A percentile compares a stretch with the other conserved stretches of the same genome.
These are phyloP conservation scores for Lutjanus campechanus DNA, from an alignment of 2,797 vertebrate species.

Conservation along the genomic window DNA sequence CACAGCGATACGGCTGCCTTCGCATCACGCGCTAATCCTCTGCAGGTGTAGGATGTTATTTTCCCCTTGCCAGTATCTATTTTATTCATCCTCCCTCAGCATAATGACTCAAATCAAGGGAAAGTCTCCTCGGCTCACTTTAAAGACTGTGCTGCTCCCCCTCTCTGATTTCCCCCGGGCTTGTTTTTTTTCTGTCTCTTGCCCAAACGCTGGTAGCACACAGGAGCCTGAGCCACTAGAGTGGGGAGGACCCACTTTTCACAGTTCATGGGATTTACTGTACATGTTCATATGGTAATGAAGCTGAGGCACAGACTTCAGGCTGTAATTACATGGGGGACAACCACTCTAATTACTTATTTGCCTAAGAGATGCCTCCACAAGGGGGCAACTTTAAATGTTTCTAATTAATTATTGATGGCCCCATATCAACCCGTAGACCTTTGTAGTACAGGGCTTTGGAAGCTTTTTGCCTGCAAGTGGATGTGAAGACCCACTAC, in stretches of 20 bases:
- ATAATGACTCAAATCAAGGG: conserved; percentile 45
- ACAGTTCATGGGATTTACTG: conserved; percentile 66
- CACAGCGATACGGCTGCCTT: background rate
- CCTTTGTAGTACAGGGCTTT: conserved; percentile 40
- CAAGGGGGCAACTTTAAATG: conserved; percentile 75
- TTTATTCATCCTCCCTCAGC: conserved; percentile 36
- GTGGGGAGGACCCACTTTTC: conserved; percentile 62
- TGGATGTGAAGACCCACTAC: conserved; percentile 32
- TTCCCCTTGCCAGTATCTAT: conserved; percentile 39
- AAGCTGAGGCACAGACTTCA: conserved; percentile 63
- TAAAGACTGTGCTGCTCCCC: conserved; percentile 13
- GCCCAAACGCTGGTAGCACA: conserved; percentile 24
- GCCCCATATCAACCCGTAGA: conserved; percentile 52
- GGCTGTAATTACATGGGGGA: conserved; percentile 81
- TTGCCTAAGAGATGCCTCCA: conserved; percentile 74
- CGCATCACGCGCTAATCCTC: conserved; percentile 44
- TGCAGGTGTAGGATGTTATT: conserved; percentile 52
- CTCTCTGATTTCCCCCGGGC: conserved; percentile 34
- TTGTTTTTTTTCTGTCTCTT: conserved; percentile 32
- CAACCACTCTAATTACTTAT: conserved; percentile 81
- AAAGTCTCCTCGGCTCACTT: conserved; percentile 18
- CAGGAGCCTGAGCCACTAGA: conserved; percentile 44
- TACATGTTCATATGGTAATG: conserved; percentile 77
- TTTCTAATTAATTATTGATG: conserved; percentile 82
- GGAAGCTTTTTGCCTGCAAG: conserved; percentile 32